These are phyloP conservation scores for Odontomachus brunneus DNA, from an alignment of 1,140 invertebrate genomes.

Conservation along the genomic window DNA sequence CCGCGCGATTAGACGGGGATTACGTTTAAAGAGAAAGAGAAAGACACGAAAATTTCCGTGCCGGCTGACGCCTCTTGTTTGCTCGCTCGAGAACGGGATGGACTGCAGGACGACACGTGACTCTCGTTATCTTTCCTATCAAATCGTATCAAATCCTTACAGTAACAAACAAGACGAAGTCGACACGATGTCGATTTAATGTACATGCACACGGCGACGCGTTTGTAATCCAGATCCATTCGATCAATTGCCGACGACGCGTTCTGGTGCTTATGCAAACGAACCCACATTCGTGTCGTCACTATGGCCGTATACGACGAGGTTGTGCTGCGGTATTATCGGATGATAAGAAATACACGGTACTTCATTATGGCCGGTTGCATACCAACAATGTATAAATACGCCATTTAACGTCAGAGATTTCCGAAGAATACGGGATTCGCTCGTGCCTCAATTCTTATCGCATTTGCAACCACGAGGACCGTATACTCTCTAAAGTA, in stretches of 20 bases:
- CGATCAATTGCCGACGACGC: background rate
- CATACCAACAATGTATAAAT: background rate
- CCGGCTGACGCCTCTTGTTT: background rate
- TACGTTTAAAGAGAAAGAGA: conserved; percentile 3
- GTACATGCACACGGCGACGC: background rate
- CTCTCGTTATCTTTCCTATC: conserved; percentile 1
- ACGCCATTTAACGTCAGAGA: background rate
- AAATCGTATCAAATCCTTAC: conserved; percentile 30
- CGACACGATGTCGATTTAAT: background rate
- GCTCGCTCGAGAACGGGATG: background rate
- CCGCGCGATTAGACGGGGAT: conserved; percentile 50
- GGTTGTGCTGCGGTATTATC: conserved; percentile 3
- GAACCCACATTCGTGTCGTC: conserved; percentile 19
- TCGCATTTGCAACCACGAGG: background rate
- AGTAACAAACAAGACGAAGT: background rate
- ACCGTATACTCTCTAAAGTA: too few relatives aligned
- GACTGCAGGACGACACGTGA: background rate
- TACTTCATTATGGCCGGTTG: conserved; percentile 11
- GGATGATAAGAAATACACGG: conserved; percentile 10
- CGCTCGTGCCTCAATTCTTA: conserved; percentile 2
- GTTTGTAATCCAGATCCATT: conserved; percentile 31
- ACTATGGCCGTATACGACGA: conserved; percentile 1
- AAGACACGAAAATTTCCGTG: conserved; percentile 37
- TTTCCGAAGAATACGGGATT: background rate
- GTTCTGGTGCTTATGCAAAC: conserved; percentile 48